Evolutionary conservation across 2,888 invertebrate genomes (phyloP), one percentile per base, ranked within the genome.

Genomic region (Willowsia nigromaculata): DNA sequence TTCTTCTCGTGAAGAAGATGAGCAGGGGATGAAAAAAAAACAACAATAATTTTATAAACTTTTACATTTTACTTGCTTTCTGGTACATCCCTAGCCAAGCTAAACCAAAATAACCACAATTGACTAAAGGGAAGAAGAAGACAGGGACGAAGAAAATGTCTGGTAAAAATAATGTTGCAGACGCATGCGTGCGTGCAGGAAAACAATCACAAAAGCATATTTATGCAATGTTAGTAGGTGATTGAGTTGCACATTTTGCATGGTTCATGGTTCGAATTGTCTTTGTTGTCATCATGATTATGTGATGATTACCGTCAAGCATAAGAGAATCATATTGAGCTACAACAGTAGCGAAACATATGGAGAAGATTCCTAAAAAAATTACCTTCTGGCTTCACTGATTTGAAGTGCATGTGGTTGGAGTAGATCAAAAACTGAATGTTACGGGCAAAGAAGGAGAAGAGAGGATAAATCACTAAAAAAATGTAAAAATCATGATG

Each of bases 61-160:
- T 71, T 78, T 78, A 50, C 78, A 78, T 53, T 78, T 53, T 33
- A 30, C 25, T 78, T 78, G 11, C 33, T 78, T 50, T 78, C 53
- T 78, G 78, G 78, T 53, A 78, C 78, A 78, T 78, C 33, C 53
- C 68, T 37, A 13, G 0, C 65, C 4, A 18, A 68, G 37, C 18
- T 18, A 78, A 78, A 78, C 50, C 33, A 78, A 50, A 33, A 76
- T 22, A 53, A 78, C 78, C 53, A 53, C 78, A 53, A 78, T 50
- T 53, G 71, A 27, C 53, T 27, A n/a, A n/a, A n/a, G n/a, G n/a
- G n/a, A n/a, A n/a, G n/a, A n/a, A n/a, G n/a, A n/a, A n/a, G n/a
- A n/a, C n/a, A n/a, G n/a, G n/a, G 30, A 53, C 78, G 53, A 53
- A 18, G 50, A 47, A 27, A n/a, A 53, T 53, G 53, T 78, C 33